Conservation (phyloP, 2,888 invertebrate genomes). For the Vesta saturnalis region DNA sequence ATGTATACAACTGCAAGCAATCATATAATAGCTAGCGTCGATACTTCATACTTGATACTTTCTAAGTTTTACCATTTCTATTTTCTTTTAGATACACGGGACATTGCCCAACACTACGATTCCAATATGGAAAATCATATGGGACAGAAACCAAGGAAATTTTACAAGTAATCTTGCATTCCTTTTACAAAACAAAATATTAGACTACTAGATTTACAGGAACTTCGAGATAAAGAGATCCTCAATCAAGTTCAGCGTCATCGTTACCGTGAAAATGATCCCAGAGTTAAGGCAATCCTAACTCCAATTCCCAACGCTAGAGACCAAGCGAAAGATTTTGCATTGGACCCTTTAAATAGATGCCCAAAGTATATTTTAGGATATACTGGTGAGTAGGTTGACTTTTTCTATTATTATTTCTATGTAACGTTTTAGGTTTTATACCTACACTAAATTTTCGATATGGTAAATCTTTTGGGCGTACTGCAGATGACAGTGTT, state of each 20-base stretch:
- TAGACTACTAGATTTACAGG: slow-evolving; percentile 55
- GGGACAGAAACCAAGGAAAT: slow-evolving; percentile 77
- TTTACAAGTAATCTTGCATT: slow-evolving; percentile 57
- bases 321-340: slow-evolving; percentile 61
- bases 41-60: background rate
- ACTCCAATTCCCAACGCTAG: slow-evolving; percentile 53
- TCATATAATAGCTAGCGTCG: too few species aligned
- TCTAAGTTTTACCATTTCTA: background rate
- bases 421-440: slow-evolving; percentile 64
- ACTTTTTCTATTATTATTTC: too few species aligned
- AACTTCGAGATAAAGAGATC: slow-evolving; percentile 61
- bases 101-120: slow-evolving; percentile 76
- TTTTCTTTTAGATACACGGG: slow-evolving; percentile 71
- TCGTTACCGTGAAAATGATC: slow-evolving; percentile 67
- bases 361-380: slow-evolving; percentile 71
- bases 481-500: slow-evolving; percentile 70
- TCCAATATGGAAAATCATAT: slow-evolving; percentile 76
- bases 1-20: too few species aligned
- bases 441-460: slow-evolving; percentile 76
- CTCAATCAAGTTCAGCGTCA: slow-evolving; percentile 64
- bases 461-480: slow-evolving; percentile 69
- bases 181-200: background rate
- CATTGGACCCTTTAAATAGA: slow-evolving; percentile 61
- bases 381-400: slow-evolving; percentile 68
- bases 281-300: slow-evolving; percentile 58